These are phyloP conservation scores for Amyelois transitella DNA, from an alignment of 1,140 invertebrate species.

Conservation along the genomic window DNA sequence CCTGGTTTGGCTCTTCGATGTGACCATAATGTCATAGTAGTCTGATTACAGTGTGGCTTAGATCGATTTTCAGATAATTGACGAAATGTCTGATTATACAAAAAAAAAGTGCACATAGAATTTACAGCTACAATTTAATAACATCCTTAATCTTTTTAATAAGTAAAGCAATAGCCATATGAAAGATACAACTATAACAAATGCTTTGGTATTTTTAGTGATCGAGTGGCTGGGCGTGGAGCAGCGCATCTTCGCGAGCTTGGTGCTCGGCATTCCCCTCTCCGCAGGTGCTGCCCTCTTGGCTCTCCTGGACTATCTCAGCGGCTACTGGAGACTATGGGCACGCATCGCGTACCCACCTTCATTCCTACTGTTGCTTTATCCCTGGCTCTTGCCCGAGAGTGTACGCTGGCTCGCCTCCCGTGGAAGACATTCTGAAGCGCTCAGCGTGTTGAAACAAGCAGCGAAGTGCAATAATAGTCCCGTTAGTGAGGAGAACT, in stretches of 20 bases:
- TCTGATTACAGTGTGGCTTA: too few relatives aligned
- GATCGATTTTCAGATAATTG: too few relatives aligned
- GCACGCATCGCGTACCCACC: constrained; percentile 81
- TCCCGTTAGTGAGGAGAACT: constrained; percentile 71
- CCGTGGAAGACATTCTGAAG: constrained; percentile 77
- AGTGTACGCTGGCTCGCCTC: constrained; percentile 85
- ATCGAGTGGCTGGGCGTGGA: constrained; percentile 85
- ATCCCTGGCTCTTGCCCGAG: constrained; percentile 80
- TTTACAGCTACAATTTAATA: too few relatives aligned
- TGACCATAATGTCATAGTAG: too few relatives aligned
- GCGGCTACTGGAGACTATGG: constrained; percentile 82
- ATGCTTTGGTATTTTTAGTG: constrained; percentile 59
- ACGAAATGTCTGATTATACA: too few relatives aligned
- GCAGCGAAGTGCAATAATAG: constrained; percentile 80
- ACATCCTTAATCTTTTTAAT: too few relatives aligned
- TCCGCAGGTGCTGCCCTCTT: constrained; percentile 81
- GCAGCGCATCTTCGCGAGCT: constrained; percentile 82
- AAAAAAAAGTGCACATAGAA: too few relatives aligned
- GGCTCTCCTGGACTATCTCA: constrained; percentile 80
- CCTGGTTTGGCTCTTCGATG: too few relatives aligned
- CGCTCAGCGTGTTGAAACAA: constrained; percentile 76
- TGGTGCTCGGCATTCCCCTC: constrained; percentile 79
- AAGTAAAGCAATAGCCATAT: too few relatives aligned
- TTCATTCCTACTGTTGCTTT: constrained; percentile 78
- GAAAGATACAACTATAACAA: too few relatives aligned